Conservation (phyloP, 2,888 invertebrate species). For the Lepetodrilus schrolli region DNA sequence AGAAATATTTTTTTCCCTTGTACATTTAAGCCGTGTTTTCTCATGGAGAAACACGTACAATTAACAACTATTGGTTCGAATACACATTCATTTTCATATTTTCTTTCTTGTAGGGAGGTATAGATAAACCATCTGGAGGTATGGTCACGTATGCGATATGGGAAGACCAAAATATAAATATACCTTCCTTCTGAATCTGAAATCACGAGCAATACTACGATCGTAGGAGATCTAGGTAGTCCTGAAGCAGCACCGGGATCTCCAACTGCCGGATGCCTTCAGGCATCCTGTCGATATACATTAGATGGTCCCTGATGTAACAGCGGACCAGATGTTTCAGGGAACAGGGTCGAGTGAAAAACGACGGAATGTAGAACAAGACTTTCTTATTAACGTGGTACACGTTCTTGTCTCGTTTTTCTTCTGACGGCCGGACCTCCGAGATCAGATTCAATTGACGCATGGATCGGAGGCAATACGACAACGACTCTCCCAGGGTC, state of each 20-base stretch:
- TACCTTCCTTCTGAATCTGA: too few species aligned
- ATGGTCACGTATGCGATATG: too few species aligned
- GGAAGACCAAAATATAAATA: too few species aligned
- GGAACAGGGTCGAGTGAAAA: constrained; percentile 2
- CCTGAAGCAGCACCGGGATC: not conserved
- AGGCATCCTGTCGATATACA: not conserved
- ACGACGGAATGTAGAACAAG: constrained; percentile 7
- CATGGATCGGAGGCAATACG: constrained; percentile 8
- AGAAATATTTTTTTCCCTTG: too few species aligned
- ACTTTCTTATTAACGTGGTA: constrained; percentile 23
- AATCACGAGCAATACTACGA: too few species aligned
- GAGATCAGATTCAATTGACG: not conserved
- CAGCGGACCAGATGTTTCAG: constrained; percentile 21
- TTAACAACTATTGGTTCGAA: too few species aligned
- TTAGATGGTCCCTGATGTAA: not conserved
- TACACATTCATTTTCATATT: too few species aligned
- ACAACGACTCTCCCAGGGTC: constrained; percentile 9
- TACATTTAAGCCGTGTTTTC: too few species aligned
- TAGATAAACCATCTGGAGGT: too few species aligned
- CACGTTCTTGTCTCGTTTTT: not conserved
- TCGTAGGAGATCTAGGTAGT: constrained; percentile 27
- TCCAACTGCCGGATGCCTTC: not conserved
- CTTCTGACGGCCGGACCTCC: not conserved
- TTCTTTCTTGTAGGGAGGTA: too few species aligned
- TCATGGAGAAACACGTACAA: too few species aligned